These are phyloP conservation scores for Herpailurus yagouaroundi DNA, from an alignment of 2,113 vertebrate species.

Conservation along the genomic window DNA sequence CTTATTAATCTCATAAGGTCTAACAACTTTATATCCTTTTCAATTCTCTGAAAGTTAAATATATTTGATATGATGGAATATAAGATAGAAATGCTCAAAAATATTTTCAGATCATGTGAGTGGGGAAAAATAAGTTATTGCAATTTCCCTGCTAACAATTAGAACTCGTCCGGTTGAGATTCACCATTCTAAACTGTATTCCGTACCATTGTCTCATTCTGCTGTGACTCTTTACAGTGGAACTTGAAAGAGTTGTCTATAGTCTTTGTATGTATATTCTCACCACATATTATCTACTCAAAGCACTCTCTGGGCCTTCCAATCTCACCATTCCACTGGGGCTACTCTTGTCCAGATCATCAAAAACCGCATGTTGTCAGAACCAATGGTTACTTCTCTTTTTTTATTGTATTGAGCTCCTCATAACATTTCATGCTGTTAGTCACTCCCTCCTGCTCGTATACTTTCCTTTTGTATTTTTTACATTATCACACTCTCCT, in stretches of 20 bases:
- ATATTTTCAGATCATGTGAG: not conserved
- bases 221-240: not conserved
- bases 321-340: not conserved
- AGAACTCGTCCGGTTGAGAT: not conserved
- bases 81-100: not conserved
- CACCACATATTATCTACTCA: not conserved
- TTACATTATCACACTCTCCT: not conserved
- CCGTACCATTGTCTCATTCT: not conserved
- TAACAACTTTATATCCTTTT: conserved; percentile 8
- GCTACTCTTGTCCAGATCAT: not conserved
- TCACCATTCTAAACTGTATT: not conserved
- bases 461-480: not conserved
- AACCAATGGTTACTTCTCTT: not conserved
- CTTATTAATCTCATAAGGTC: conserved; percentile 5
- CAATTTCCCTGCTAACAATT: not conserved
- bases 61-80: conserved; percentile 20
- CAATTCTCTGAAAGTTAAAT: not conserved
- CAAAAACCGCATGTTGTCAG: not conserved
- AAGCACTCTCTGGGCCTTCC: not conserved
- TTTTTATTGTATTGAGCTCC: not conserved
- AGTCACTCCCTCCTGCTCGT: not conserved
- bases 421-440: not conserved
- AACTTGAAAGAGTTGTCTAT: not conserved
- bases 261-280: not conserved
- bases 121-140: not conserved